These are phyloP conservation scores for Eptatretus burgeri DNA, from an alignment of 2,113 vertebrate species.

Conservation along the genomic window DNA sequence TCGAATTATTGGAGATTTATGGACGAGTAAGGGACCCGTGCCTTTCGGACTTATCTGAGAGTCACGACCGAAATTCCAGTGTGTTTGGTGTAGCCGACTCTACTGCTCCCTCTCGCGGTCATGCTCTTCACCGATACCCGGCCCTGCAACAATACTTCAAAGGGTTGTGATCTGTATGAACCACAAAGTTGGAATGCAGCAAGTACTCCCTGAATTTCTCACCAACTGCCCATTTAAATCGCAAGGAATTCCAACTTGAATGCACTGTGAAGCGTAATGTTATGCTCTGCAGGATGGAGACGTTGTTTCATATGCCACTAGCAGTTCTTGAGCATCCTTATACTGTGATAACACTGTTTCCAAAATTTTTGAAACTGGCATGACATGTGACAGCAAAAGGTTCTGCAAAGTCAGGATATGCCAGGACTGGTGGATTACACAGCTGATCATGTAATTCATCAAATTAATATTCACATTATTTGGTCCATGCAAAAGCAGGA, in stretches of 20 bases:
- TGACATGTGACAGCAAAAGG: background rate
- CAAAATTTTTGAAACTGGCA: conserved; percentile 4
- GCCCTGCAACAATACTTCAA: conserved; percentile 3
- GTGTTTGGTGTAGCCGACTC: too few species aligned
- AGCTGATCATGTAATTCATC: background rate
- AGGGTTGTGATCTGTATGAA: conserved; percentile 8
- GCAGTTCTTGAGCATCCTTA: background rate
- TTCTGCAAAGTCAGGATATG: background rate
- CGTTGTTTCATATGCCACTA: background rate
- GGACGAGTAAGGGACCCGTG: too few species aligned
- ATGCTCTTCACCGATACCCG: too few species aligned
- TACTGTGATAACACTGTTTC: conserved; percentile 8
- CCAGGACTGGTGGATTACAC: background rate
- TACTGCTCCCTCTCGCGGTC: too few species aligned
- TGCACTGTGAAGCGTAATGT: conserved; percentile 3
- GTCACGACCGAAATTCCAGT: too few species aligned
- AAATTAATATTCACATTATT: too few species aligned
- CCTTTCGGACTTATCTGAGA: too few species aligned
- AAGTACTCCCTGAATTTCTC: conserved; percentile 5
- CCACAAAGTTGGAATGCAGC: conserved; percentile 4
- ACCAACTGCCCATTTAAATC: too few species aligned
- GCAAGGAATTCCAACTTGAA: conserved; percentile 1
- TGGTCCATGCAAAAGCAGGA: too few species aligned
- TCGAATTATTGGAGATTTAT: too few species aligned
- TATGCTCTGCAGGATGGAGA: background rate